Conservation (phyloP, 2,797 vertebrate species). For the Muscicapa striata region DNA sequence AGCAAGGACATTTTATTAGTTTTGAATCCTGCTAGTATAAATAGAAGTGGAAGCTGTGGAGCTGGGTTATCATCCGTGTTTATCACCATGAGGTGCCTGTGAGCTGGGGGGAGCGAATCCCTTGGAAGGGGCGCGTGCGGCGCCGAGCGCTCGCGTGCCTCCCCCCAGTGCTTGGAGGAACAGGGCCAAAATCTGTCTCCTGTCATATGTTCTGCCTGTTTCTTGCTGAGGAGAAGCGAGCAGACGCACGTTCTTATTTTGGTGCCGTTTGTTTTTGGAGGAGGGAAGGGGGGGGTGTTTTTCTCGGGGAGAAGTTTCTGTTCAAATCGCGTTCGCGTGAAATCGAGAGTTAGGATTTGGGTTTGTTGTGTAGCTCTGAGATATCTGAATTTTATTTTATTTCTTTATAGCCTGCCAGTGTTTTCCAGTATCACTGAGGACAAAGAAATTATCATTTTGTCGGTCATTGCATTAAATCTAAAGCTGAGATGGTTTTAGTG, state of each 20-base stretch:
- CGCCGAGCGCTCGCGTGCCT: background rate
- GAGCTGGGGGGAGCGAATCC: background rate
- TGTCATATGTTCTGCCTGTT: background rate
- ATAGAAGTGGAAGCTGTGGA: background rate
- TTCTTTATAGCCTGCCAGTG: background rate
- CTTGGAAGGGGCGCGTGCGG: background rate
- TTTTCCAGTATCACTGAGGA: background rate
- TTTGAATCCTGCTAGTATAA: background rate
- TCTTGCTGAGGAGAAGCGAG: background rate
- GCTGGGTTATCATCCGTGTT: background rate
- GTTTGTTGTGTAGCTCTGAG: background rate
- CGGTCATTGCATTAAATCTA: accelerated
- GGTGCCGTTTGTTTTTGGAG: background rate
- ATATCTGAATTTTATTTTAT: background rate
- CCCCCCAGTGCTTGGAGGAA: background rate
- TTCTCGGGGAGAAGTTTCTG: background rate
- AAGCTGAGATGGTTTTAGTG: background rate
- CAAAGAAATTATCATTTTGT: background rate
- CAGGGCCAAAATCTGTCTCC: background rate
- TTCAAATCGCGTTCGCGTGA: background rate
- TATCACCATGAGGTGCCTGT: background rate
- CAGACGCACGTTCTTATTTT: slow-evolving; percentile 50
- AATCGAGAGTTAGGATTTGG: background rate
- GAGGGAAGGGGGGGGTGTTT: background rate
- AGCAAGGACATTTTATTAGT: background rate